Conservation (phyloP, 1,140 invertebrate genomes). For the Dendrolimus punctatus region DNA sequence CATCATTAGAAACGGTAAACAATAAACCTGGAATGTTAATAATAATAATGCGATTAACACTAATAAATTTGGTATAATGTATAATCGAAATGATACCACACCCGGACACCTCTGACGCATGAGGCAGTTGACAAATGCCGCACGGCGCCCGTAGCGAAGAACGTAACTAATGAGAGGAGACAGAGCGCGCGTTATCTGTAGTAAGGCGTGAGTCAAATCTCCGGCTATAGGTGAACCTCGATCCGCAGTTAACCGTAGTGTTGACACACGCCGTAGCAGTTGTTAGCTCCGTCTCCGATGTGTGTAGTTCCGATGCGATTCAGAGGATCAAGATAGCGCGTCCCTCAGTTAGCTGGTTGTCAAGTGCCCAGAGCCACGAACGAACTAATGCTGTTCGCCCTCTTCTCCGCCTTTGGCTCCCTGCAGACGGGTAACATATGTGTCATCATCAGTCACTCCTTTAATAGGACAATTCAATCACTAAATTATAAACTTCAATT, state of each 20-base stretch:
- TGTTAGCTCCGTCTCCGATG: conserved; percentile 35
- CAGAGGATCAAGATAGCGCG: conserved; percentile 57
- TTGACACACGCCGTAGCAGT: conserved; percentile 19
- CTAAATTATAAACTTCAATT: conserved; percentile 4
- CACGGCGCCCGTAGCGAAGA: conserved; percentile 22
- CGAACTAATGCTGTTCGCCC: conserved; percentile 71
- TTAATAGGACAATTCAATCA: not conserved
- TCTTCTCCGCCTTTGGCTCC: conserved; percentile 74
- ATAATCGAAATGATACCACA: conserved; percentile 43
- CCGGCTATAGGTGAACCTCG: conserved; percentile 25
- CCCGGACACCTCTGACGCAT: conserved; percentile 20
- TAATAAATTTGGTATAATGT: conserved; percentile 65
- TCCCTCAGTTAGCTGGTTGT: conserved; percentile 69
- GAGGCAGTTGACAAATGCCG: conserved; percentile 25
- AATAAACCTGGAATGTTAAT: conserved; percentile 68
- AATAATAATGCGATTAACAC: conserved; percentile 50
- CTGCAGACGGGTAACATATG: conserved; percentile 26
- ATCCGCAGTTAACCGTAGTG: conserved; percentile 33
- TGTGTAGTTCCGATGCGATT: conserved; percentile 35
- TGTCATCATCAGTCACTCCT: conserved; percentile 2
- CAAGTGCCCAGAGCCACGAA: conserved; percentile 72
- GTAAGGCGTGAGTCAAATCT: too few species aligned
- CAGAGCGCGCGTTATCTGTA: conserved; percentile 21
- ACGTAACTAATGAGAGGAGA: conserved; percentile 36
- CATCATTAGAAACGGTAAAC: conserved; percentile 49